Base-by-base conservation (phyloP, 2,113 vertebrate genomes). In the Aplodontia rufa region DNA sequence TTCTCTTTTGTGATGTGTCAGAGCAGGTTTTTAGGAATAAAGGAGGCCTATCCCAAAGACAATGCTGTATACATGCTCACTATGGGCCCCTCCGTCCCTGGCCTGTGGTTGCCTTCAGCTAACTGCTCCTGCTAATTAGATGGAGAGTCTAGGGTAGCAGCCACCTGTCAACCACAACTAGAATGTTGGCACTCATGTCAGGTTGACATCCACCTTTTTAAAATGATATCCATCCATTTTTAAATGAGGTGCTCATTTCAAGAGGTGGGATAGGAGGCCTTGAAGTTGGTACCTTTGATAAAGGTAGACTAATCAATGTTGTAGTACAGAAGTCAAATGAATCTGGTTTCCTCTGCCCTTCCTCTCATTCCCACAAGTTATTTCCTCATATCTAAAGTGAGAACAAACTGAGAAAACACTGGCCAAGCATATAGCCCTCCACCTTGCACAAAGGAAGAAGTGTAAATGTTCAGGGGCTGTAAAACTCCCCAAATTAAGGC, bases 371-470 rank as follows among this genome's bases (percentile, higher is more conserved):
- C 17, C 49, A 45, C 30, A 26, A 90, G 47, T 22, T 30, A 40
- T 47, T 62, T 74, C 24, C 30, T 53, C 12, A 6, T 40, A 3
- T 47, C 55, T 74, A 32, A 87, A n/a, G 49, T 22, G 28, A 87
- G 69, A 32, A 32, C 47, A n/a, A 71, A 62, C n/a, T 35, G 40
- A 72, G 75, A 58, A 87, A 79, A n/a, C 2, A 12, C 22, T 76
- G 5, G 12, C 62, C 42, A 45, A 24, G 51, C 7, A 2, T 32
- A 17, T 13, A 76, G 49, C 35, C 2, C 26, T 68, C 60, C 2
- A 11, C 3, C 26, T 37, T 20, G 26, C 32, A 32, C 0, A 2
- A 55, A 32, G 55, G 11, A 14, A 0, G 1, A 40, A 19, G 37
- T 26, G 2, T 37, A 62, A 37, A 79, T 3, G 1, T 16, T 40